Evolutionary conservation across 1,140 invertebrate species (phyloP).

Genomic region (Ceratina japonica): DNA sequence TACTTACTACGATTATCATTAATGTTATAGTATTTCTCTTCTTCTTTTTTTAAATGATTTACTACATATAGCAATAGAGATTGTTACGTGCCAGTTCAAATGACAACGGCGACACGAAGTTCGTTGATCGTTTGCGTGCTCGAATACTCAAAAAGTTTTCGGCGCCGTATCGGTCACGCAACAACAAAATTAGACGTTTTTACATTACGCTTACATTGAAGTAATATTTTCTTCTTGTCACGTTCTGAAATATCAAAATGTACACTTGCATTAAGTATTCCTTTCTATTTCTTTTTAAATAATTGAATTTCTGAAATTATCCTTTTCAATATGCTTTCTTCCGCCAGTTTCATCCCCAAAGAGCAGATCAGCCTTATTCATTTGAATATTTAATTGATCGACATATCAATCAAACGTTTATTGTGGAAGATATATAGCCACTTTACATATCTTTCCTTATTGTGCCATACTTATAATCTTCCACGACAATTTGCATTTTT

Average conservation of each 20-base stretch:
- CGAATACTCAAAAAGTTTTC: conserved; percentile 58
- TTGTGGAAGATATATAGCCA: not conserved
- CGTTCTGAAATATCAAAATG: not conserved
- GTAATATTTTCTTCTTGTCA: not conserved
- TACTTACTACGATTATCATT: conserved; percentile 58
- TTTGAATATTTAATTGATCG: conserved; percentile 8
- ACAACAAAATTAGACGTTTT: conserved; percentile 26
- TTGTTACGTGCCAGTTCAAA: conserved; percentile 70
- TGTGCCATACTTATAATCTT: conserved; percentile 59
- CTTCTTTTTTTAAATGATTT: conserved; percentile 54
- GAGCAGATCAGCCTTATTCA: conserved; percentile 30
- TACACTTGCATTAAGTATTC: not conserved
- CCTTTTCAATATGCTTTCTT: conserved; percentile 11
- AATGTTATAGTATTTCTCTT: conserved; percentile 53
- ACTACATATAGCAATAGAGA: conserved; percentile 63
- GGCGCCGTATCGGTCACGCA: conserved; percentile 28
- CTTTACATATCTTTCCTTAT: conserved; percentile 50
- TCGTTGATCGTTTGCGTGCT: conserved; percentile 56
- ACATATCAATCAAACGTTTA: conserved; percentile 37
- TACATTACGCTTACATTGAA: conserved; percentile 9
- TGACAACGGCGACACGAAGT: conserved; percentile 50
- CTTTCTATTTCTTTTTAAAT: not conserved
- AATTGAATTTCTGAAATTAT: not conserved
- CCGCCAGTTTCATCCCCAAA: conserved; percentile 71
- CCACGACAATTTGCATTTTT: conserved; percentile 24